Evolutionary conservation across 2,113 vertebrate genomes (phyloP).

Genomic region (Mormyrus lacerda): DNA sequence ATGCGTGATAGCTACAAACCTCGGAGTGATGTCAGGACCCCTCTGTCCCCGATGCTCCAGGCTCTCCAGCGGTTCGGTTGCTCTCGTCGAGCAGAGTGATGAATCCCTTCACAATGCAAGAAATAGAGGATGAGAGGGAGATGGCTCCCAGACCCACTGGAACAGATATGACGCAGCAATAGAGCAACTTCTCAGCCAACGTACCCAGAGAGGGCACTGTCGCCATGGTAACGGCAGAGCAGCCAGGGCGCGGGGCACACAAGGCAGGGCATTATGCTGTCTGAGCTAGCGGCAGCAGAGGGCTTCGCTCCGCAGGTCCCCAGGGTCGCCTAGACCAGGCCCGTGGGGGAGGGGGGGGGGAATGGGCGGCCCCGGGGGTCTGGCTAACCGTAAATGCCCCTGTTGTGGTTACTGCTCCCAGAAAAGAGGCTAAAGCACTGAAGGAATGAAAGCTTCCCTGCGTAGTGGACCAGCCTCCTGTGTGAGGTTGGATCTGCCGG

Average conservation of each 20-base stretch:
- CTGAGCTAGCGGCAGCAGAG: conserved; percentile 27
- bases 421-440: background rate
- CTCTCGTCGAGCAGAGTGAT: conserved; percentile 34
- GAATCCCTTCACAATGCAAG: conserved; percentile 42
- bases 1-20: background rate
- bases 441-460: background rate
- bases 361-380: background rate
- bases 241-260: conserved; percentile 56
- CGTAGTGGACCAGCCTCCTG: background rate
- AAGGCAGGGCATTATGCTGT: conserved; percentile 48
- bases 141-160: conserved; percentile 58
- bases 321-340: background rate
- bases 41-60: conserved; percentile 25
- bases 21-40: conserved; percentile 12
- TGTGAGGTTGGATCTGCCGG: background rate
- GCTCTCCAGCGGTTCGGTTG: conserved; percentile 25
- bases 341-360: background rate
- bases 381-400: background rate
- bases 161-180: conserved; percentile 72
- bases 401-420: background rate
- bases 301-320: conserved; percentile 4
- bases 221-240: conserved; percentile 70
- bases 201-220: conserved; percentile 65
- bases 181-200: conserved; percentile 62
- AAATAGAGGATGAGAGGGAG: conserved; percentile 36